phyloP scores from a whole-genome alignment of 2,888 invertebrate genomes.

The Liodrosophila aerea region DNA sequence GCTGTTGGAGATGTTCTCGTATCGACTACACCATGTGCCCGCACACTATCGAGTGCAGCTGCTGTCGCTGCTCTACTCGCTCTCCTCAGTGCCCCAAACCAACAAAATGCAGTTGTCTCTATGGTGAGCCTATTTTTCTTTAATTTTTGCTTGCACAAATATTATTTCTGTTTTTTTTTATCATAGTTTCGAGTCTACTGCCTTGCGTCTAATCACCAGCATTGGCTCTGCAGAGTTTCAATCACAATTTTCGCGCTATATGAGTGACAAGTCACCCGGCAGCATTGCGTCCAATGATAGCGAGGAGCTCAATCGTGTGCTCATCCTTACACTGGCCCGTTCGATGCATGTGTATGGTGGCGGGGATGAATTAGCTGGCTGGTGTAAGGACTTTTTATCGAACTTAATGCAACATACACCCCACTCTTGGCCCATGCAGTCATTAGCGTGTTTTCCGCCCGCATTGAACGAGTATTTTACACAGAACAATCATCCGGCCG shows the following conservation, averaged over 20 bases:
- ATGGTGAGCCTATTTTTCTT: constrained; percentile 84
- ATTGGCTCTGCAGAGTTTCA: constrained; percentile 97
- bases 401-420: constrained; percentile 97
- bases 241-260: constrained; percentile 94
- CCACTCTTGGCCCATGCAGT: constrained; percentile 97
- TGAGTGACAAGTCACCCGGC: constrained; percentile 91
- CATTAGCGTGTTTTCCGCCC: constrained; percentile 94
- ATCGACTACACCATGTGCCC: constrained; percentile 97
- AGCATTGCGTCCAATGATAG: constrained; percentile 94
- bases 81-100: constrained; percentile 95
- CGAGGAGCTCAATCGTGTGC: constrained; percentile 95
- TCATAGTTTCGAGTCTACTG: constrained; percentile 91
- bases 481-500: constrained; percentile 91
- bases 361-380: constrained; percentile 84
- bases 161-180: not conserved
- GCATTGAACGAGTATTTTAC: constrained; percentile 95
- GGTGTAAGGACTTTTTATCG: constrained; percentile 94
- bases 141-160: too few relatives aligned
- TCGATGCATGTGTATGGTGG: constrained; percentile 97
- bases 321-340: constrained; percentile 95
- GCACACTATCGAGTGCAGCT: constrained; percentile 97
- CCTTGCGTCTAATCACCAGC: constrained; percentile 92
- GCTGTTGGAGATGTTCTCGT: constrained; percentile 97
- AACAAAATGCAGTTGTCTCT: constrained; percentile 97
- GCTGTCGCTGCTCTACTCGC: constrained; percentile 93